Conservation (phyloP, 2,797 vertebrate species). For the Apodemus agrarius region DNA sequence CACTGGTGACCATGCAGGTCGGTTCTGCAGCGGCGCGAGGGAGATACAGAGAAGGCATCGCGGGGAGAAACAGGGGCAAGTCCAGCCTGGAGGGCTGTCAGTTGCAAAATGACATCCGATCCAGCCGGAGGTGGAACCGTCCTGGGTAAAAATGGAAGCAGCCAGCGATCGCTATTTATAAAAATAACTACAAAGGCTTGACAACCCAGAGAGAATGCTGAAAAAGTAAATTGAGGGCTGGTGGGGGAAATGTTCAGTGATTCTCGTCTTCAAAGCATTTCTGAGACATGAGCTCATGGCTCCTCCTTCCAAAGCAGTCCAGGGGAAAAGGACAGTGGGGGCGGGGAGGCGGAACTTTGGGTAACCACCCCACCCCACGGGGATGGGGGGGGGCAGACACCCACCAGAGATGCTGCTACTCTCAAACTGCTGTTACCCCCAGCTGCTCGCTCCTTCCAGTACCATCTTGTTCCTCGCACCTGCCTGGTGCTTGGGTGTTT, state of each 20-base stretch:
- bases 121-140: conserved; percentile 69
- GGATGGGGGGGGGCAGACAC: background rate
- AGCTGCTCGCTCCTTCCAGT: background rate
- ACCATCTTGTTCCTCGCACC: background rate
- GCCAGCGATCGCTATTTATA: conserved; percentile 77
- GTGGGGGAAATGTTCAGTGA: conserved; percentile 72
- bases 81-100: background rate
- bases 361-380: background rate
- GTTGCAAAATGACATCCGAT: conserved; percentile 38
- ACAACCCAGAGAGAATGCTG: conserved; percentile 79
- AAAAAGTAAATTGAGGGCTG: conserved; percentile 82
- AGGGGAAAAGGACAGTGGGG: background rate
- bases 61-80: background rate
- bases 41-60: background rate
- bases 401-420: background rate
- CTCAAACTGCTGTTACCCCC: background rate
- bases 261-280: conserved; percentile 81
- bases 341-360: background rate
- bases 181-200: conserved; percentile 82
- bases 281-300: conserved; percentile 75
- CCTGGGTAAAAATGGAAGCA: conserved; percentile 81
- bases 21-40: background rate
- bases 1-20: background rate
- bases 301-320: conserved; percentile 19
- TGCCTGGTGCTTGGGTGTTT: background rate